Percentiles rank a stretch among this genome's conserved stretches.
Evolutionary conservation across 2,888 invertebrate genomes (phyloP).

Genomic region (Oasisia sp.): DNA sequence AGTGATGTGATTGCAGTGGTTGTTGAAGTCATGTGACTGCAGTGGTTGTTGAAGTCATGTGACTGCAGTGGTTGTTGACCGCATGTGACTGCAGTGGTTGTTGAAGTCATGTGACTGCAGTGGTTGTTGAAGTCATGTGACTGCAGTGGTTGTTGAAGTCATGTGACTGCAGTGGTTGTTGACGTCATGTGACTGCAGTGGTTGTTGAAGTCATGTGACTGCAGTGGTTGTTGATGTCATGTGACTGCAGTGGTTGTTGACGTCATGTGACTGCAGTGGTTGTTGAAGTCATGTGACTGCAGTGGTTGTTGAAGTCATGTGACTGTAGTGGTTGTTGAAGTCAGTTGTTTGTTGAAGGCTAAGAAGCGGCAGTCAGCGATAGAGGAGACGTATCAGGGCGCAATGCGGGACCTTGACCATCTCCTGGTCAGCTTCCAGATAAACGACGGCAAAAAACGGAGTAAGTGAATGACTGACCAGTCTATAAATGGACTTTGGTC

Average conservation of each 20-base stretch:
- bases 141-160: no score
- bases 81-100: background rate
- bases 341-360: slow-evolving; percentile 47
- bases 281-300: background rate
- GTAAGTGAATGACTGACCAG: background rate
- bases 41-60: background rate
- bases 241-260: no score
- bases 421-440: slow-evolving; percentile 52
- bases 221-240: background rate
- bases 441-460: background rate
- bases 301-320: no score
- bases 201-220: background rate
- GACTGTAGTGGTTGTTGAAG: background rate
- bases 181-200: background rate
- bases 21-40: background rate
- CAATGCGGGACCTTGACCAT: slow-evolving; percentile 58
- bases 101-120: background rate
- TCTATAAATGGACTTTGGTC: no score
- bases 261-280: background rate
- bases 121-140: no score
- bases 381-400: slow-evolving; percentile 61
- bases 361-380: slow-evolving; percentile 60
- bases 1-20: background rate
- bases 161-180: background rate
- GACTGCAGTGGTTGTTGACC: background rate